phyloP scores from a whole-genome alignment of 2,888 invertebrate genomes.

The Perithous albicinctus region DNA sequence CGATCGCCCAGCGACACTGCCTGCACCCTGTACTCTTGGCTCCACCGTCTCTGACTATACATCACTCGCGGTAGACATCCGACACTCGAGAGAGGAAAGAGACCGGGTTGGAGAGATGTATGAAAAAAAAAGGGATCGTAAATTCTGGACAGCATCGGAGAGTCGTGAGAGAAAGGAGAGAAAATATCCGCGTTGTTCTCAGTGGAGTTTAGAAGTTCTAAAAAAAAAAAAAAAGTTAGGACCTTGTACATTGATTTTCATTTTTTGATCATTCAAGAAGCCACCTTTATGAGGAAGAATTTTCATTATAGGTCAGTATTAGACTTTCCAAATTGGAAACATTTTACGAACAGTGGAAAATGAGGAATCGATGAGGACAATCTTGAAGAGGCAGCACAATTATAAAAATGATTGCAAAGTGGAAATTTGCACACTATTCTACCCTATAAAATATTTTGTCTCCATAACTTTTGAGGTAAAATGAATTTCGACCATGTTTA shows the following conservation, averaged over 20 bases:
- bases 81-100: conserved; percentile 28
- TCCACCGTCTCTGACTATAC: conserved; percentile 44
- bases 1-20: background rate
- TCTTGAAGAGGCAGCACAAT: no score
- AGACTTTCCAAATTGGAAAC: no score
- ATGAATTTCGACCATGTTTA: no score
- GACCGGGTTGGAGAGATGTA: background rate
- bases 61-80: conserved; percentile 49
- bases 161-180: conserved; percentile 1
- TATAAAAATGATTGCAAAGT: no score
- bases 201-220: background rate
- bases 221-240: conserved; percentile 5
- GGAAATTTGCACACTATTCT: no score
- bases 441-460: no score
- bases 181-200: conserved; percentile 22
- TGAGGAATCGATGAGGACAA: no score
- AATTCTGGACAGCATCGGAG: conserved; percentile 22
- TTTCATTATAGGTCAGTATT: no score
- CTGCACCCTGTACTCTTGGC: background rate
- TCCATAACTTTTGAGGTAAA: no score
- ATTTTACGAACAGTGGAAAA: no score
- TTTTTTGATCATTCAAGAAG: no score
- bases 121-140: conserved; percentile 41
- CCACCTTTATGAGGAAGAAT: no score
- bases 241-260: conserved; percentile 7